Conservation (phyloP, 1,140 invertebrate species). For the Dreissena polymorpha region DNA sequence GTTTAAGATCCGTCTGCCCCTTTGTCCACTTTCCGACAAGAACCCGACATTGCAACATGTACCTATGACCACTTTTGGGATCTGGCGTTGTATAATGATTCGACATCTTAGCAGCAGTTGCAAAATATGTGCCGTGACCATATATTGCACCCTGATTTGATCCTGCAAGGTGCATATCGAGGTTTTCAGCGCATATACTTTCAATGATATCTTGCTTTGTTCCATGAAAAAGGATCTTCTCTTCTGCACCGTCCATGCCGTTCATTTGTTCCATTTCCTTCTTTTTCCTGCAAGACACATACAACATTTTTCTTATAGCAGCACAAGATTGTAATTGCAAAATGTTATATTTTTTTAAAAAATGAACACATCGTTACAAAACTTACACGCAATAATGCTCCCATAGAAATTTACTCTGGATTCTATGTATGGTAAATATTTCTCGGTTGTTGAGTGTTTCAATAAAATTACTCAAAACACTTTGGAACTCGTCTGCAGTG, state of each 20-base stretch:
- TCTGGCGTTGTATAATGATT: neutral
- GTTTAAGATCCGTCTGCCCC: conserved; percentile 55
- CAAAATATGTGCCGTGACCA: neutral
- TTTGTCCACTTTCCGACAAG: conserved; percentile 65
- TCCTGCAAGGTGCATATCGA: neutral
- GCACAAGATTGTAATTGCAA: too few species aligned
- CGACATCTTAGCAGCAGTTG: neutral
- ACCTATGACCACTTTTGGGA: conserved; percentile 45
- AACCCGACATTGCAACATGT: conserved; percentile 64
- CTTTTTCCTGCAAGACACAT: neutral
- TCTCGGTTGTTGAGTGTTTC: too few species aligned
- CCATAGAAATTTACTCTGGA: too few species aligned
- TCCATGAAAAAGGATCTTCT: neutral
- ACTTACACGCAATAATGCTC: too few species aligned
- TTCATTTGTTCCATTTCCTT: neutral
- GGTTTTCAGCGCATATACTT: neutral
- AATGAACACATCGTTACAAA: too few species aligned
- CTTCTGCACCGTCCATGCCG: neutral
- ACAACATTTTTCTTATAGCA: too few species aligned
- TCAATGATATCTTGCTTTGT: neutral
- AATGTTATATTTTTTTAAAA: too few species aligned
- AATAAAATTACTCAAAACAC: too few species aligned
- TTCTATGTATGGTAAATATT: too few species aligned
- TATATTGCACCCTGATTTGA: neutral
- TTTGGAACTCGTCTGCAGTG: too few species aligned